Percentiles rank a stretch among this genome's conserved stretches.
Conservation (phyloP, 2,797 vertebrate genomes). For the Aldrovandia affinis region DNA sequence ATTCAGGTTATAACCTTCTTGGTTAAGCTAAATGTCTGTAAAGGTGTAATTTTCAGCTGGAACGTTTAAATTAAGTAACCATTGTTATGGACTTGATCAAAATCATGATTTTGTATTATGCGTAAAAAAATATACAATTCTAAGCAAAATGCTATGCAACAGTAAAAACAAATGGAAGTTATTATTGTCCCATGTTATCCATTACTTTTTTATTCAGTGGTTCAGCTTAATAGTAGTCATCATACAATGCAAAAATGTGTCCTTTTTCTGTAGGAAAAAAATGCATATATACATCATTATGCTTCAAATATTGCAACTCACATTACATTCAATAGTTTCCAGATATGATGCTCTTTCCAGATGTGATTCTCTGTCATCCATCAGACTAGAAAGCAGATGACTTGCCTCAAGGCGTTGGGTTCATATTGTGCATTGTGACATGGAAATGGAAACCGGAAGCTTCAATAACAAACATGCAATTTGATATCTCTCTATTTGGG, state of each 20-base stretch:
- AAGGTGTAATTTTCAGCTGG: not conserved
- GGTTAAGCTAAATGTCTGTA: not conserved
- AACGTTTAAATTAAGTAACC: no score
- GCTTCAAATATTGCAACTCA: not conserved
- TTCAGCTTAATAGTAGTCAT: not conserved
- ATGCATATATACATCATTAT: not conserved
- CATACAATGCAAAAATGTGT: not conserved
- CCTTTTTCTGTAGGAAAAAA: not conserved
- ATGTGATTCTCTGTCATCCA: not conserved
- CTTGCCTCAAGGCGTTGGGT: not conserved
- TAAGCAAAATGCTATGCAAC: not conserved
- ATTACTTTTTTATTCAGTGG: not conserved
- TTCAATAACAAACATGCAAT: not conserved
- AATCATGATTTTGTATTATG: no score
- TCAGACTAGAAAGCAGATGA: slow-evolving; percentile 7
- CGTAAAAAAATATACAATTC: no score
- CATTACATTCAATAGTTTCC: not conserved
- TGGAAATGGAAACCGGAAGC: not conserved
- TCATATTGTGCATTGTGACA: not conserved
- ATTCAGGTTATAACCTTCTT: not conserved
- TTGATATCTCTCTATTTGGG: not conserved
- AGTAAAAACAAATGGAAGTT: not conserved
- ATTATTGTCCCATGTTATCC: not conserved
- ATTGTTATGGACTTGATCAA: no score
- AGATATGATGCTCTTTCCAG: slow-evolving; percentile 9